These are phyloP conservation scores for Agrypnia vestita DNA, from an alignment of 1,140 invertebrate species.

Conservation along the genomic window DNA sequence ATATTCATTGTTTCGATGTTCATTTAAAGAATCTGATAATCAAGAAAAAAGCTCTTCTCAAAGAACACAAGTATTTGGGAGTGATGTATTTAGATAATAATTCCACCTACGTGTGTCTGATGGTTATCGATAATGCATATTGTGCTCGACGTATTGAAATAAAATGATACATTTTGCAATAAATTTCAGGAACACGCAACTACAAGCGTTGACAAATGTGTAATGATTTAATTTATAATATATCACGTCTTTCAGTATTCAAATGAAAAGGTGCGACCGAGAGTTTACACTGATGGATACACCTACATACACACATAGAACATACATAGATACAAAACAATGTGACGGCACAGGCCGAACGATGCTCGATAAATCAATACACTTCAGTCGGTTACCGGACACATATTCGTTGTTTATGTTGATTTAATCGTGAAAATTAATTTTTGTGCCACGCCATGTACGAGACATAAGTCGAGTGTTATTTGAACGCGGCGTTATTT, in stretches of 20 bases:
- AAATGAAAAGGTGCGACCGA: conserved; percentile 24
- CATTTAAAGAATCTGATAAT: too few species aligned
- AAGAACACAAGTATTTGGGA: too few species aligned
- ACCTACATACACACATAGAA: too few species aligned
- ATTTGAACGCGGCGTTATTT: too few species aligned
- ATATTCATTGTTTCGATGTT: too few species aligned
- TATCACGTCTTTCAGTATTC: conserved; percentile 6
- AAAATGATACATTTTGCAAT: conserved; percentile 16
- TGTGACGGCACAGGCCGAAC: background rate
- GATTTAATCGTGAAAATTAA: conserved; percentile 36
- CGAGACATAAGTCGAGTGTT: background rate
- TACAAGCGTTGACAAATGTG: conserved; percentile 4
- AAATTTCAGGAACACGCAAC: background rate
- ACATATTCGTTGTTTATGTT: conserved; percentile 27
- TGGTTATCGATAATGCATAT: too few species aligned
- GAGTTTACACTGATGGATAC: background rate
- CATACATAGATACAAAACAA: conserved; percentile 9
- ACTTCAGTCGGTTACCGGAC: conserved; percentile 19
- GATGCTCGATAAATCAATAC: conserved; percentile 33
- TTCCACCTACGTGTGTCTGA: too few species aligned
- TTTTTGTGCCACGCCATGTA: background rate
- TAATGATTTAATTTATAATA: conserved; percentile 21
- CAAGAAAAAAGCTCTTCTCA: too few species aligned
- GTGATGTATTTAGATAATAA: too few species aligned
- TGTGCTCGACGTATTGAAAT: too few species aligned